Evolutionary conservation across 2,888 invertebrate genomes (phyloP), one percentile per base, ranked within the genome.

Genomic region (Hirtodrosophila cameraria): DNA sequence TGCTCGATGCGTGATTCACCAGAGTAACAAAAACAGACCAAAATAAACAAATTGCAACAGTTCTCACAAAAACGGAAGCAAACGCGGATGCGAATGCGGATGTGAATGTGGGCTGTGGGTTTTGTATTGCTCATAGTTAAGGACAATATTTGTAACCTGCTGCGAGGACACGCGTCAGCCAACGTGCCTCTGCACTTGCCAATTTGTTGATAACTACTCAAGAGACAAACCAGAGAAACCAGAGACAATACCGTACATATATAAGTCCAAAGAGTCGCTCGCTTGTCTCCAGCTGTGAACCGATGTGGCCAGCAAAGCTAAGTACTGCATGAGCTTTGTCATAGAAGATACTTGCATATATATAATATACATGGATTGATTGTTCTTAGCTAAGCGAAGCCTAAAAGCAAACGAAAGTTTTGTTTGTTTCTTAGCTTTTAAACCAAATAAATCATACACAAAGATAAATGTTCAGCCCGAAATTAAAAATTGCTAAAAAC

Each of bases 121-220:
- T 3, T 16, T n/a, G n/a, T 8, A 23, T 4, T 5, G 18, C 18
- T 18, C 3, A 18, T 5, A 16, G 53, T 12, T 28, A 31, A 16
- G 43, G 46, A 18, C 16, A 16, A 18, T 16, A 35, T 16, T 39
- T 65, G 41, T 58, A 83, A 86, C 80, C 86, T 86, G 80, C 80
- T 86, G 80, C 12, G 80, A 20, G 11, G 25, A 66, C 80, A 81
- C 80, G 80, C 80, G 80, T 28, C 65, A 31, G 39, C 36, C 45
- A 49, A 38, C 77, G 61, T 18, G 38, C 41, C 55, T n/a, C n/a
- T 73, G 69, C 80, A 82, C 83, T 86, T 86, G 80, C 80, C 80
- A 86, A 83, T 86, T 86, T 86, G 71, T 38, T 59, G 71, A 50
- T 65, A 82, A 85, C 83, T 71, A 65, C 84, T 76, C 86, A 63